Evolutionary conservation across 2,888 invertebrate species (phyloP), one percentile per base, ranked within the genome.

Genomic region (Apotomis capreana): DNA sequence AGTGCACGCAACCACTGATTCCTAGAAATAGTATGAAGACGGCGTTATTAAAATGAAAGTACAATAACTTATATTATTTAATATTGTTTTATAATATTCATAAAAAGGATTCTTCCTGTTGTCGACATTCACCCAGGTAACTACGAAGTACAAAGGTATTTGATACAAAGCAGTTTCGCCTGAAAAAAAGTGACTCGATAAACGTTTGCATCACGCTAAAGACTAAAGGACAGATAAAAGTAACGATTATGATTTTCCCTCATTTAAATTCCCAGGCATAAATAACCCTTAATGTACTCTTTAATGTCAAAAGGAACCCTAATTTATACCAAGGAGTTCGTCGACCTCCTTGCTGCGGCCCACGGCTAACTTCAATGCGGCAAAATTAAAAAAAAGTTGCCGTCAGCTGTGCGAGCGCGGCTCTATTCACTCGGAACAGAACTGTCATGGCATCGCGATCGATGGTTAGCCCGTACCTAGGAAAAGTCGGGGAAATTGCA

Each of bases 391-490:
- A 89, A 88, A 89, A 87, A 83, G 80, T 84, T 77, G 80, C 89
- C 88, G 91, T 92, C 92, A 92, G 92, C 92, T 92, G 92, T 87
- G 92, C 88, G 87, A 86, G 69, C 79, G 84, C 78, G 62, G 81
- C 89, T 76, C 80, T 87, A 88, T 92, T 92, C 91, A 86, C 78
- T 74, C 82, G 88, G 81, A 87, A 90, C 83, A 83, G 84, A 87
- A 84, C 91, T 92, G 92, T 91, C 92, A 92, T 92, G 92, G 92
- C 91, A 85, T 77, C 87, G 83, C 90, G 91, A 92, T 92, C 92
- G 91, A 92, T 92, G 87, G 79, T 44, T 84, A 80, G 83, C 83
- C 81, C 82, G 83, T 83, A 83, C 84, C 80, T 87, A 26, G 57
- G 51, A 85, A 90, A 89, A 88, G 84, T 84, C 86, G 87, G 84